These are phyloP conservation scores for Origma solitaria DNA, from an alignment of 2,113 vertebrate species.

Conservation along the genomic window DNA sequence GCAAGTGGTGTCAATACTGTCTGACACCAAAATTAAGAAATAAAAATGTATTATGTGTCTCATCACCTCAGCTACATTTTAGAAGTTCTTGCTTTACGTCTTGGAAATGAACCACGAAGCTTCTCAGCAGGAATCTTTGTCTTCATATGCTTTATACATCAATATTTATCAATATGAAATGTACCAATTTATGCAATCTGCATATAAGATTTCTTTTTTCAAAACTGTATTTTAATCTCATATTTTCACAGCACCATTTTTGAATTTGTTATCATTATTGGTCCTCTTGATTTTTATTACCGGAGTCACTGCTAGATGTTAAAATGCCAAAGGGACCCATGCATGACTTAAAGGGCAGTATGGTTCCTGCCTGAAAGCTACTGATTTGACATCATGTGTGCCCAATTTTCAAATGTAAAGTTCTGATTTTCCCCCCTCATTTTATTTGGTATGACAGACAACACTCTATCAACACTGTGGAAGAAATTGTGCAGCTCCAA, in stretches of 20 bases:
- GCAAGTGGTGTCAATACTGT: neutral
- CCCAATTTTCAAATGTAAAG: neutral
- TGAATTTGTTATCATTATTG: neutral
- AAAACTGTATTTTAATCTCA: neutral
- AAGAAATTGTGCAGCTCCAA: neutral
- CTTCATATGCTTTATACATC: neutral
- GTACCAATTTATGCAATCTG: neutral
- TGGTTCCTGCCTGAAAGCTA: neutral
- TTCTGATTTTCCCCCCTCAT: neutral
- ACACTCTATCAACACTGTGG: neutral
- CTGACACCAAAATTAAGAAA: slow-evolving; percentile 20
- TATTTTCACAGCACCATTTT: neutral
- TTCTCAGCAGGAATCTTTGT: neutral
- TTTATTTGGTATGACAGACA: neutral
- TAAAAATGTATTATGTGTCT: neutral
- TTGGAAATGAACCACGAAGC: neutral
- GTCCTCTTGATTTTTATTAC: neutral
- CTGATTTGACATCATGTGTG: neutral
- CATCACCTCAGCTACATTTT: neutral
- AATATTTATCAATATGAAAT: neutral
- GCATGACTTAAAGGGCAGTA: neutral
- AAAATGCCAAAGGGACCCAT: neutral
- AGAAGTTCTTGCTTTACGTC: neutral
- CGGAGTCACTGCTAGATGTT: neutral
- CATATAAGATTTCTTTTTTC: neutral